Evolutionary conservation across 2,888 invertebrate genomes (phyloP).

Genomic region (Andrena minutula): DNA sequence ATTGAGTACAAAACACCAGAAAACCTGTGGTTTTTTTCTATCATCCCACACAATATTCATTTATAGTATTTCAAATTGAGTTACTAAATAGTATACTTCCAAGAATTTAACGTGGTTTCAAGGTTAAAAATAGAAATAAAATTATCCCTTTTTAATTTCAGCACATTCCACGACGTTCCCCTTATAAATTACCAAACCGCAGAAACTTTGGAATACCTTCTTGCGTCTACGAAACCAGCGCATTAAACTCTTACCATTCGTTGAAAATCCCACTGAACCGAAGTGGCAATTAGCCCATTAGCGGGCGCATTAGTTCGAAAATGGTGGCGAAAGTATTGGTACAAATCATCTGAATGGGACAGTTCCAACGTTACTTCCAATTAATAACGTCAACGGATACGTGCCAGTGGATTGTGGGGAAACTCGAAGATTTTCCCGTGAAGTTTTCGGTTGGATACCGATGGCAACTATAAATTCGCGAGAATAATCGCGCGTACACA

Average conservation of each 20-base stretch:
- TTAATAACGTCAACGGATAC: conserved; percentile 19
- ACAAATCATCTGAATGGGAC: conserved; percentile 3
- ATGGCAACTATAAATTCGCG: conserved; percentile 18
- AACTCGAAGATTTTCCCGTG: conserved; percentile 12
- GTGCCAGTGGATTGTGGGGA: not conserved
- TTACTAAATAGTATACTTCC: too few species aligned
- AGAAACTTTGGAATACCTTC: not conserved
- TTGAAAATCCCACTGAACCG: not conserved
- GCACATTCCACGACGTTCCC: too few species aligned
- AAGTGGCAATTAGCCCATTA: conserved; percentile 19
- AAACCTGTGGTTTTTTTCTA: too few species aligned
- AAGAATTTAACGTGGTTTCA: too few species aligned
- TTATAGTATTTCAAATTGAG: too few species aligned
- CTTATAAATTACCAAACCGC: too few species aligned
- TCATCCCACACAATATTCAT: too few species aligned
- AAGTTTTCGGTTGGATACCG: conserved; percentile 11
- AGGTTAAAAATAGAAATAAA: too few species aligned
- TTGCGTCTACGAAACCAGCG: not conserved
- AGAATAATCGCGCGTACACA: not conserved
- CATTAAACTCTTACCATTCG: not conserved
- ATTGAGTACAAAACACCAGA: too few species aligned
- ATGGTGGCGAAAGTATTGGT: conserved; percentile 4
- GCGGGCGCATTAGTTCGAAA: not conserved
- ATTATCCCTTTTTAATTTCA: too few species aligned
- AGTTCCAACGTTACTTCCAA: not conserved